Evolutionary conservation across 2,797 vertebrate genomes (phyloP), one percentile per base, ranked within the genome.

Genomic region (Phaenicophaeus curvirostris): DNA sequence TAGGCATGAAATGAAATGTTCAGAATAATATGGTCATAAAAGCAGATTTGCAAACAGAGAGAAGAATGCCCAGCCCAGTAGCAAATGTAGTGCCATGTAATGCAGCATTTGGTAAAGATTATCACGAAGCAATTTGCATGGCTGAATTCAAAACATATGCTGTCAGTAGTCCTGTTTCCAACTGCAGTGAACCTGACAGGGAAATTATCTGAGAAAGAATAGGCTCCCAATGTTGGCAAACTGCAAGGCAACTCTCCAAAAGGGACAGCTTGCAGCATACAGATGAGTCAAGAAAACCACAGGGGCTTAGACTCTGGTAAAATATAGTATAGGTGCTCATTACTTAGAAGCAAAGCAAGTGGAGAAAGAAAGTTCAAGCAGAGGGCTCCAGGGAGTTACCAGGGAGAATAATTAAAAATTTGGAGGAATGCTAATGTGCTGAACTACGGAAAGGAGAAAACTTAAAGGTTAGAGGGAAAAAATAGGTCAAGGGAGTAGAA

Each of bases 1-100:
- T 63, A 86, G 83, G 79, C 87, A 86, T 94, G 91, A 96, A 95
- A 92, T 94, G 54, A 85, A 95, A 37, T 79, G 74, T 73, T 95
- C 76, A 90, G 74, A 93, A 93, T 88, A 93, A 79, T 76, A 54
- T 23, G 76, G 77, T 39, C 63, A 79, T 84, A 93, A 86, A 93
- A 91, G 30, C 85, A 93, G 89, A 90, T 93, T 95, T 93, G 71
- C 92, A 94, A 93, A 91, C 30, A 77, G 82, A 73, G 42, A 79
- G 80, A 67, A 81, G 69, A 91, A 84, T 94, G 86, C 82, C 33
- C 83, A 92, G 76, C 31, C 69, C 62, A 69, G 89, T 15, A 92
- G 92, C 76, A 78, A 90, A 63, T 90, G 91, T 68, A 79, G 82
- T 39, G 73, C 42, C 85, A 79, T 71, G 73, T 88, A 92, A 91